Evolutionary conservation across 2,888 invertebrate species (phyloP).

Genomic region (Eumerus sabulonum): DNA sequence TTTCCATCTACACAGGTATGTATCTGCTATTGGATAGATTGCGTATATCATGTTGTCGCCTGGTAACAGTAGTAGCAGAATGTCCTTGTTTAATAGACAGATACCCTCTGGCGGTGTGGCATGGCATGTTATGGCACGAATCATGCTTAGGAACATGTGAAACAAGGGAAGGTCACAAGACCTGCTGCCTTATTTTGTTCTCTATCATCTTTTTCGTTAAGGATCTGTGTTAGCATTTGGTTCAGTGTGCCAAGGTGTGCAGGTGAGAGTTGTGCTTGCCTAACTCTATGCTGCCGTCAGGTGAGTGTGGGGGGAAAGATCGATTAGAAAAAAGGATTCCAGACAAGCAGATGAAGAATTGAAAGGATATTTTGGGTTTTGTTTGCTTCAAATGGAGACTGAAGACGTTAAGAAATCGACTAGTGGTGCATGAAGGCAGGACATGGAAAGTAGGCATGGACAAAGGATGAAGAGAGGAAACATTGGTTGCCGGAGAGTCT

Average conservation of each 20-base stretch:
- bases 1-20: too few species aligned
- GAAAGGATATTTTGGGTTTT: neutral
- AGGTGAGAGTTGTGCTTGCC: conserved; percentile 29
- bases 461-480: too few species aligned
- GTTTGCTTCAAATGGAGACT: too few species aligned
- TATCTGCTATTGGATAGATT: too few species aligned
- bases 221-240: conserved; percentile 29
- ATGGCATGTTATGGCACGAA: conserved; percentile 34
- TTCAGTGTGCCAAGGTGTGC: conserved; percentile 44
- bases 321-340: conserved; percentile 9
- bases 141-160: conserved; percentile 52
- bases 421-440: too few species aligned
- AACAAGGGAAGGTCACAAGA: conserved; percentile 30
- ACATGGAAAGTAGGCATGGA: too few species aligned
- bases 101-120: conserved; percentile 8
- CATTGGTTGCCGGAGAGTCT: too few species aligned
- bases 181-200: conserved; percentile 15
- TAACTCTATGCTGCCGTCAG: conserved; percentile 14
- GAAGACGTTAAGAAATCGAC: too few species aligned
- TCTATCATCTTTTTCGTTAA: too few species aligned
- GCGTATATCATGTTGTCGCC: too few species aligned
- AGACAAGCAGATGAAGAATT: neutral
- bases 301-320: conserved; percentile 4
- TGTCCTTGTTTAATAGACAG: conserved; percentile 31
- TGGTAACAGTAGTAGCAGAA: conserved; percentile 14